These are phyloP conservation scores for Protobothrops flavoviridis DNA, from an alignment of 2,113 vertebrate genomes.

Conservation along the genomic window DNA sequence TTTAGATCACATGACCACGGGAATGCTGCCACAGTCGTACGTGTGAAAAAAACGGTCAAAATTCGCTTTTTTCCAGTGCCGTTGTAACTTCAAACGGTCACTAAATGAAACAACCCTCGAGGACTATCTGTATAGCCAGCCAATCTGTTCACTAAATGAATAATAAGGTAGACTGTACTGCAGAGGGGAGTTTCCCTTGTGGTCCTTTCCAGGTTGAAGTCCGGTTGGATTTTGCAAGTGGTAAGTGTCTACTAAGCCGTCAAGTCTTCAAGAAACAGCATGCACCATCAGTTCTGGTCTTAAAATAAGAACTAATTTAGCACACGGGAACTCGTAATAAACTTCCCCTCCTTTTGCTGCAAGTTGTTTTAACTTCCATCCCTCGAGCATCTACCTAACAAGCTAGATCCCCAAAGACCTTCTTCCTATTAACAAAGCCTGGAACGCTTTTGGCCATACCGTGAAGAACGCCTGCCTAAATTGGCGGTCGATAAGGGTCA, in stretches of 20 bases:
- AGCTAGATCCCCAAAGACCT: neutral
- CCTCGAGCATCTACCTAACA: neutral
- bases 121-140: neutral
- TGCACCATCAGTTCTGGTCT: conserved; percentile 58
- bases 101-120: neutral
- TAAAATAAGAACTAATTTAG: conserved; percentile 61
- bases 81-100: neutral
- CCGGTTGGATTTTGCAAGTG: conserved; percentile 69
- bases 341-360: conserved; percentile 19
- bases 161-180: neutral
- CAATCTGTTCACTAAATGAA: neutral
- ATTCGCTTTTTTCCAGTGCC: rapidly evolving
- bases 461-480: neutral
- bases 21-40: rapidly evolving
- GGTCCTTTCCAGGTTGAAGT: neutral
- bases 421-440: neutral
- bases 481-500: too few relatives aligned
- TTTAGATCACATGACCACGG: neutral
- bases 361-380: conserved; percentile 39
- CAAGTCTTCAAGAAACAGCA: conserved; percentile 50
- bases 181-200: too few relatives aligned
- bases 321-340: conserved; percentile 48
- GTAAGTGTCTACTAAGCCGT: conserved; percentile 55
- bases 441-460: neutral
- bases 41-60: neutral